Evolutionary conservation across 92 coral and sea anemone species (phyloP).

Genomic region (Heteractis magnifica): DNA sequence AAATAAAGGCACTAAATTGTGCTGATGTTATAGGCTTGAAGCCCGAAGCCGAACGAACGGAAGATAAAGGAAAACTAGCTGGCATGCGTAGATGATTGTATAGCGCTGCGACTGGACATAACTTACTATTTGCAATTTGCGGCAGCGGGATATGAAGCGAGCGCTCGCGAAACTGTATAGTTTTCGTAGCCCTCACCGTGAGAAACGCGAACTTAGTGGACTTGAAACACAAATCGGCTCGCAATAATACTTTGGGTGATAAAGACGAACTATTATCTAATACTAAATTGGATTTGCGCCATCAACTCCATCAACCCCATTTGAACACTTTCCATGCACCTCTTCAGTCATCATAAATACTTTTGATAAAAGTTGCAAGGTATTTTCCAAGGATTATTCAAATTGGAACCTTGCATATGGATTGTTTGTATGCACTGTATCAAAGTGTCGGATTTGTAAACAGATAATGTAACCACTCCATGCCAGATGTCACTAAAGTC

Average conservation of each 20-base stretch:
- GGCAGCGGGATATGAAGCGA: conserved; percentile 1
- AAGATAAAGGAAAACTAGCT: conserved; percentile 15
- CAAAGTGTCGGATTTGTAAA: no score
- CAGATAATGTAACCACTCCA: no score
- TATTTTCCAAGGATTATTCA: no score
- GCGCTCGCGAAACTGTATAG: conserved; percentile 18
- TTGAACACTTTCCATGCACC: no score
- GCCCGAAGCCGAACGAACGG: conserved; percentile 16
- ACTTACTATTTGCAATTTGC: neutral
- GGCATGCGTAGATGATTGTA: conserved; percentile 26
- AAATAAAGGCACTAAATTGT: conserved; percentile 20
- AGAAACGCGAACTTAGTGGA: neutral
- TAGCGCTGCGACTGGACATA: conserved; percentile 23
- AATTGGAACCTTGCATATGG: no score
- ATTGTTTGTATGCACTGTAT: no score
- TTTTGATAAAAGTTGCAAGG: no score
- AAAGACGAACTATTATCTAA: neutral
- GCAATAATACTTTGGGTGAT: neutral
- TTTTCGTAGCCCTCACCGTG: conserved; percentile 15
- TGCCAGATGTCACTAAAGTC: no score
- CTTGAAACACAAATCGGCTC: neutral
- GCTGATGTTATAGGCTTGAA: conserved; percentile 7
- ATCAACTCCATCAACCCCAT: no score
- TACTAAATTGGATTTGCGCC: no score
- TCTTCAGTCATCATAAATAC: no score